Base-by-base conservation (phyloP, 2,888 invertebrate species). In the Drosophila rubida region DNA sequence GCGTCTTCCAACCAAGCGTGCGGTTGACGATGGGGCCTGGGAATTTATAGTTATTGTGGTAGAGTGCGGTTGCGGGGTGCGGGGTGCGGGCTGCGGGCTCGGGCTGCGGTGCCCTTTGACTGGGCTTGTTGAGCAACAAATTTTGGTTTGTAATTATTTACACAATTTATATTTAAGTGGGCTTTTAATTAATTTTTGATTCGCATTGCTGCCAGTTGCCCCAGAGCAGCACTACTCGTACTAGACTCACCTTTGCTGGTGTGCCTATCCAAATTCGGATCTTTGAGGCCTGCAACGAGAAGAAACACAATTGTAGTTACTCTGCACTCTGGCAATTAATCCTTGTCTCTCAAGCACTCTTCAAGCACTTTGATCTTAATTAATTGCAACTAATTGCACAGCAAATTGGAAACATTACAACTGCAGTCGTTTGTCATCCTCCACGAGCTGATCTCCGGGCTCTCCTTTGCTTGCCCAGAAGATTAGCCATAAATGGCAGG, bases 361-460 rank as follows among this genome's bases (percentile, higher is more conserved):
- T n/a, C n/a, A n/a, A n/a, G n/a, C n/a, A n/a, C n/a, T n/a, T n/a
- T n/a, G n/a, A n/a, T 55, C 46, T 11, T 2, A 90, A 88, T 91
- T 90, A 91, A 90, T 90, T 89, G 88, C 86, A 73, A 88, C 89
- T 90, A 91, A 91, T 91, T 91, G 89, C 91, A 62, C 3, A 25
- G 7, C 42, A 44, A 37, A 45, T 60, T 64, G 27, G 16, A 58
- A 57, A 4, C 53, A 37, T 39, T 62, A 27, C 25, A 45, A 13
- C 61, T 55, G 45, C 35, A 46, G 14, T 42, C 45, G 42, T 66
- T 55, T 54, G n/a, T 68, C 53, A 54, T 22, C 25, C 13, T 14
- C 5, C 39, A 8, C 14, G 7, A n/a, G 6, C 16, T 25, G 46
- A 55, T 68, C 69, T 54, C n/a, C n/a, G n/a, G n/a, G n/a, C n/a